These are phyloP conservation scores for Coluber constrictor DNA, from an alignment of 2,797 vertebrate genomes.

Conservation along the genomic window DNA sequence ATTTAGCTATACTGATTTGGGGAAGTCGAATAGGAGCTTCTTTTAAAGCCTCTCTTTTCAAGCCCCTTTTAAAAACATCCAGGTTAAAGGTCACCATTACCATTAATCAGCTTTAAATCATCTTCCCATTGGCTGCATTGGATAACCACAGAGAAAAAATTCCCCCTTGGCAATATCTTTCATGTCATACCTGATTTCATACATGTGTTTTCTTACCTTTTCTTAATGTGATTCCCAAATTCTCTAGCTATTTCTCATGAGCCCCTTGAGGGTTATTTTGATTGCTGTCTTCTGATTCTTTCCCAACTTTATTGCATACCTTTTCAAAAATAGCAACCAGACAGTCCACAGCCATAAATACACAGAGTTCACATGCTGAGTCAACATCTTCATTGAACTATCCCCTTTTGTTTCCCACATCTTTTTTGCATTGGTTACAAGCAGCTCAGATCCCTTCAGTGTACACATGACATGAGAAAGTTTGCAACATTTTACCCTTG, in stretches of 20 bases:
- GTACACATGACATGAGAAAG: not conserved
- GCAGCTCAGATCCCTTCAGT: not conserved
- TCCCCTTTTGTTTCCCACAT: not conserved
- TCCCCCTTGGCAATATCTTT: not conserved
- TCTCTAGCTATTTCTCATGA: not conserved
- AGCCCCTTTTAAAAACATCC: not conserved
- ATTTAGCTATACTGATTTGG: not conserved
- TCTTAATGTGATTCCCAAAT: not conserved
- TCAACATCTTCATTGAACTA: not conserved
- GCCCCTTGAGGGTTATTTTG: not conserved
- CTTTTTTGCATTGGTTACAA: not conserved
- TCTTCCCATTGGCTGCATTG: not conserved
- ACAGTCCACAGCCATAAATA: not conserved
- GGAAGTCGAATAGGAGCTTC: not conserved
- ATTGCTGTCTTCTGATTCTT: not conserved
- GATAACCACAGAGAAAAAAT: not conserved
- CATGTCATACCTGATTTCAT: not conserved
- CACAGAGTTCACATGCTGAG: not conserved
- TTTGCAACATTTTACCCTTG: not conserved
- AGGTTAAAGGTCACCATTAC: not conserved
- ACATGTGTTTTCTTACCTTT: not conserved
- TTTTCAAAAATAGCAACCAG: not conserved
- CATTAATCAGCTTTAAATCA: not conserved
- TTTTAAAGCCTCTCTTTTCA: not conserved
- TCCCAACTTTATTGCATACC: not conserved